Percentiles rank a stretch among this genome's conserved stretches.
Evolutionary conservation across 2,113 vertebrate genomes (phyloP).

Genomic region (Meriones unguiculatus): DNA sequence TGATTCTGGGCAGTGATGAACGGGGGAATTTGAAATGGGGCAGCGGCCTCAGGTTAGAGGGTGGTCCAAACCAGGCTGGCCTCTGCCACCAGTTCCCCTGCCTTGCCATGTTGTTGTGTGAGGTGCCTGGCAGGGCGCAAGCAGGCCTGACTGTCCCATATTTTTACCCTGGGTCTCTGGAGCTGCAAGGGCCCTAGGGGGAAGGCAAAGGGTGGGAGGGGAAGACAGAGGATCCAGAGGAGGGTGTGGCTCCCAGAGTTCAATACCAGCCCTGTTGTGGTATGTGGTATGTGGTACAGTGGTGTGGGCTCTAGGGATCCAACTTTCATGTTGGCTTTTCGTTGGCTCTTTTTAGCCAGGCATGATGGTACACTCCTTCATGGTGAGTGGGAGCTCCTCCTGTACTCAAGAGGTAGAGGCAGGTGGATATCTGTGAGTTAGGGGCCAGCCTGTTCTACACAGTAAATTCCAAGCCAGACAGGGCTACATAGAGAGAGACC

Average conservation of each 20-base stretch:
- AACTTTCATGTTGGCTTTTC: background rate
- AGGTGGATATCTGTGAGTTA: background rate
- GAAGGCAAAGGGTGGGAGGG: background rate
- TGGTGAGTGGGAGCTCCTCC: background rate
- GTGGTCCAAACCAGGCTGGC: fast-evolving
- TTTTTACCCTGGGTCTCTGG: background rate
- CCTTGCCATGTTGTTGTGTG: background rate
- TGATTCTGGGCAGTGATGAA: background rate
- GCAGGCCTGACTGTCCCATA: background rate
- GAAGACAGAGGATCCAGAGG: background rate
- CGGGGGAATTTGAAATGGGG: background rate
- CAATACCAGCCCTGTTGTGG: fast-evolving
- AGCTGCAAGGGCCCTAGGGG: fast-evolving
- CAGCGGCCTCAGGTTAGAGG: background rate
- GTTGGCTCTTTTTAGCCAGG: background rate
- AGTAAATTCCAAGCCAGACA: background rate
- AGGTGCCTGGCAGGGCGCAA: background rate
- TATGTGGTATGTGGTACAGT: too few species aligned
- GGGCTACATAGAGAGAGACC: background rate
- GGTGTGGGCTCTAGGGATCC: too few species aligned
- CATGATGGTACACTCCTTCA: background rate
- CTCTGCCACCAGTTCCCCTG: too few species aligned
- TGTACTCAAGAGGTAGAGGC: background rate
- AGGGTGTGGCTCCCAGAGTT: background rate
- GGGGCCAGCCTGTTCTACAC: background rate